These are phyloP conservation scores for Centropristis striata DNA, from an alignment of 2,113 vertebrate species.

Conservation along the genomic window DNA sequence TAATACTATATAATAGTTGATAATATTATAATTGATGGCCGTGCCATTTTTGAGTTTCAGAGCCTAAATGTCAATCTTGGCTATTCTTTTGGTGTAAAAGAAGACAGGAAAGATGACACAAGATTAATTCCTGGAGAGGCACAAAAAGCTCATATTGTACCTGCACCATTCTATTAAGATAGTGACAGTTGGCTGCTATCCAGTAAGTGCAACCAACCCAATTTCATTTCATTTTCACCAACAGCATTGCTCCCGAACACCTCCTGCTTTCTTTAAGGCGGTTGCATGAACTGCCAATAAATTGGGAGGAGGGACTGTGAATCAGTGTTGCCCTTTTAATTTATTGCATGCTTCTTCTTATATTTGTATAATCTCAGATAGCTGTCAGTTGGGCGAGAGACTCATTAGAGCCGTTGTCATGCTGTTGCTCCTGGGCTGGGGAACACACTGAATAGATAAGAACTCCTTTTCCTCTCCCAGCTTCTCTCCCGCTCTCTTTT, in stretches of 20 bases:
- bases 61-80: conserved; percentile 24
- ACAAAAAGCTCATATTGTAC: conserved; percentile 30
- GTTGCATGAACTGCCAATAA: conserved; percentile 54
- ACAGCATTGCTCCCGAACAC: conserved; percentile 12
- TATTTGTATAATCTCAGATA: conserved; percentile 53
- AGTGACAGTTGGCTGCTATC: conserved; percentile 53
- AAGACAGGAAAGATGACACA: not conserved
- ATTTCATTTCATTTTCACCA: too few relatives aligned
- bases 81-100: conserved; percentile 9
- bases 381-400: conserved; percentile 43
- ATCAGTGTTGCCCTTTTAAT: conserved; percentile 59
- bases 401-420: conserved; percentile 64
- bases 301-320: conserved; percentile 32
- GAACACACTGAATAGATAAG: conserved; percentile 55
- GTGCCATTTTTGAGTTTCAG: conserved; percentile 4
- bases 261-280: conserved; percentile 41
- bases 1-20: not conserved
- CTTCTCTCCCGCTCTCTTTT: conserved; percentile 19
- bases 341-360: conserved; percentile 22
- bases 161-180: conserved; percentile 47
- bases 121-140: conserved; percentile 28
- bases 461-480: conserved; percentile 30
- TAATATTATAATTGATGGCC: conserved; percentile 11
- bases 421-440: conserved; percentile 38
- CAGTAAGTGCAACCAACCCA: conserved; percentile 46